Base-by-base conservation (phyloP, 2,888 invertebrate genomes). In the Limenitis camilla region DNA sequence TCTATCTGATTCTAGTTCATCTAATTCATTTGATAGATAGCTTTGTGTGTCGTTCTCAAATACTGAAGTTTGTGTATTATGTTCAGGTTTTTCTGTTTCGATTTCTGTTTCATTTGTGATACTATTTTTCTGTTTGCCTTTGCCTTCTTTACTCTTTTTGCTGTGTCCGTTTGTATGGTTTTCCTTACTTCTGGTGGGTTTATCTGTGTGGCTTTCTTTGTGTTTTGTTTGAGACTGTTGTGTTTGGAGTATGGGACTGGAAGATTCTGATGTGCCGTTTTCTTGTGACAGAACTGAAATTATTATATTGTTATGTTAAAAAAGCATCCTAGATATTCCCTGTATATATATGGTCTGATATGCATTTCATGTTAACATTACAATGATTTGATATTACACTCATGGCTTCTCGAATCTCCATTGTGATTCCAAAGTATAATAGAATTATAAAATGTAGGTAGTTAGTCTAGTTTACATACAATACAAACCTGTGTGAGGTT, bases 251-350 rank as follows among this genome's bases (percentile, higher is more conserved):
- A 79, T 81, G 65, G 84, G 83, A 78, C 85, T 87, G 76, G 80
- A 84, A 53, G 82, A 81, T 78, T 83, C 84, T 81, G 87, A 82
- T 71, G 81, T 82, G 74, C 82, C 81, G 70, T 85, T 86, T 81
- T 86, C 85, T 81, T 87, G 85, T 86, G 81, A 81, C 72, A 84
- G 83, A 69, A 72, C 85, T 87, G 78, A 19, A 75, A 75, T 40
- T 11, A 49, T 5, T 49, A 42, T 49, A 35, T 41, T 48, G 29
- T 39, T 39, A 6, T 39, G 38, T 19, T 19, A 19, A 27, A 39
- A 39, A 32, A 28, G 43, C 19, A 45, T 40, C 27, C 42, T 19
- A 19, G 19, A 19, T 19, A 19, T 19, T 19, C 19, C 1, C 3
- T 19, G 19, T 19, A 19, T n/a, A n/a, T n/a, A 19, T 2, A 19